A percentile compares a stretch with the other conserved stretches of the same genome.
Evolutionary conservation across 1,140 invertebrate species (phyloP).

Genomic region (Goniozus legneri): DNA sequence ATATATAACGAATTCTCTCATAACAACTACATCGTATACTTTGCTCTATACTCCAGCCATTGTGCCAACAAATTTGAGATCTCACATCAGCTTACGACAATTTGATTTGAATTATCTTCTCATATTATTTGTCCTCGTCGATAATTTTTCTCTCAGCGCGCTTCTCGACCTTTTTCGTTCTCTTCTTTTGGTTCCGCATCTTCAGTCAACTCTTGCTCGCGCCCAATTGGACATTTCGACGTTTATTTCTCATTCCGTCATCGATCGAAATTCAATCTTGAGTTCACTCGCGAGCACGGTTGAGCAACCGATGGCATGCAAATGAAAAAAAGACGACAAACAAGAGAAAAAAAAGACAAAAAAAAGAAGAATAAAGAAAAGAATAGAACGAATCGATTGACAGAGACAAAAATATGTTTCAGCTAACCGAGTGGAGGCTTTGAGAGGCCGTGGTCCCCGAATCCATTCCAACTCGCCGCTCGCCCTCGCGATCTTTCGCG

Average conservation of each 20-base stretch:
- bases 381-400: constrained; percentile 33
- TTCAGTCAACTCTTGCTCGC: constrained; percentile 2
- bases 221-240: background rate
- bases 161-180: constrained; percentile 2
- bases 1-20: too few relatives aligned
- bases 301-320: constrained; percentile 14
- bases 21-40: too few relatives aligned
- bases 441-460: constrained; percentile 48
- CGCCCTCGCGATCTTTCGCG: constrained; percentile 7
- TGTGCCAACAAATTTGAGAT: too few relatives aligned
- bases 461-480: constrained; percentile 22
- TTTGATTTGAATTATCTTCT: constrained; percentile 8
- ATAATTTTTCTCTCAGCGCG: background rate
- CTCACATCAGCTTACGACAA: too few relatives aligned
- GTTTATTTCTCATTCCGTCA: too few relatives aligned
- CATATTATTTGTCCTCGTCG: background rate
- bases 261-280: too few relatives aligned
- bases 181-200: background rate
- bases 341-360: too few relatives aligned
- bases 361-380: background rate
- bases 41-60: too few relatives aligned
- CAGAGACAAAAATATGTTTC: constrained; percentile 46
- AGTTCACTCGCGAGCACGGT: constrained; percentile 12
- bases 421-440: constrained; percentile 50
- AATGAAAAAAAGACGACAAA: too few relatives aligned